These are phyloP conservation scores for Amyelois transitella DNA, from an alignment of 1,140 invertebrate species.

Conservation along the genomic window DNA sequence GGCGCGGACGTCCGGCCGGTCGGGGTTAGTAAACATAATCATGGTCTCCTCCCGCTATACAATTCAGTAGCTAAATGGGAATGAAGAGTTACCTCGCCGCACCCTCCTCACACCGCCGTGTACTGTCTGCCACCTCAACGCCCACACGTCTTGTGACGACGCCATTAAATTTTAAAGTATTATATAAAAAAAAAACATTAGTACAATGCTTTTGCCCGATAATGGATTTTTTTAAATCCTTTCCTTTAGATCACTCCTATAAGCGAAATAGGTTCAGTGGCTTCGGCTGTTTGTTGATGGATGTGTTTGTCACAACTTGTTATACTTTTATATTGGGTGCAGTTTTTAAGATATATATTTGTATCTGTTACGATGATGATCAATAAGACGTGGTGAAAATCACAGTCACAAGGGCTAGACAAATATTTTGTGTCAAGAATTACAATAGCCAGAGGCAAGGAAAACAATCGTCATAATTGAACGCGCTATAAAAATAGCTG, in stretches of 20 bases:
- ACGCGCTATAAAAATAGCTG: conserved; percentile 33
- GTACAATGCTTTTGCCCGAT: not conserved
- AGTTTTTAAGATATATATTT: too few relatives aligned
- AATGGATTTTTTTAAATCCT: too few relatives aligned
- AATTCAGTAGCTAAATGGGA: conserved; percentile 67
- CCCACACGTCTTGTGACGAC: conserved; percentile 50
- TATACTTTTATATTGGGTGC: too few relatives aligned
- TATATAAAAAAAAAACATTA: conserved; percentile 21
- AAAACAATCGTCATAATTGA: not conserved
- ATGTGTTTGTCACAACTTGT: too few relatives aligned
- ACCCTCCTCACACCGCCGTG: conserved; percentile 34
- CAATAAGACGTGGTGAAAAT: too few relatives aligned
- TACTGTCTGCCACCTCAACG: conserved; percentile 43
- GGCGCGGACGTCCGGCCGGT: conserved; percentile 23
- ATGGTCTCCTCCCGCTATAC: conserved; percentile 61
- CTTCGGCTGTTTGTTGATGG: too few relatives aligned
- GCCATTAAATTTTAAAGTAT: not conserved
- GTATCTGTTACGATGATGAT: too few relatives aligned
- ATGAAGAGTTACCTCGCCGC: conserved; percentile 47
- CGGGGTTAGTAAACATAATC: conserved; percentile 68
- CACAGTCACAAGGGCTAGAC: too few relatives aligned
- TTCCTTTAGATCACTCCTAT: too few relatives aligned
- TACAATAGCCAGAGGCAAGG: not conserved
- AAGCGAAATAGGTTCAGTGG: too few relatives aligned
- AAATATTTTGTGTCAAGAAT: not conserved